Evolutionary conservation across 1,140 invertebrate genomes (phyloP), one percentile per base, ranked within the genome.

Genomic region (Bacillus rossius): DNA sequence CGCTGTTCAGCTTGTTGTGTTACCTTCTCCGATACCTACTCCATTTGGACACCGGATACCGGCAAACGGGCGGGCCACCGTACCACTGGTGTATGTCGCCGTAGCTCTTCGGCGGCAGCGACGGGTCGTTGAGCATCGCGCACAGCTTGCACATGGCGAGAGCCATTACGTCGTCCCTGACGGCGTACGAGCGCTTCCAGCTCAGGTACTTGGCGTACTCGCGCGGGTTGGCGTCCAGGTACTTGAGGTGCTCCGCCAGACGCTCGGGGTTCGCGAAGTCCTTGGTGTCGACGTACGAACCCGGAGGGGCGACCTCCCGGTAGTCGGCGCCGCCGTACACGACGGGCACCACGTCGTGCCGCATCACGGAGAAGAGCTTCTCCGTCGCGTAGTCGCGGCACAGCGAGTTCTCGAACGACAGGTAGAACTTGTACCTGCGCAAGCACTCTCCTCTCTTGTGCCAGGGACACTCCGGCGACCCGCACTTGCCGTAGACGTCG

Each of bases 401-500:
- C 14, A 79, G 47, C 5, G 80, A 78, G 67, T 88, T 88, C 67
- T 88, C 85, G 56, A 88, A 86, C 0, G 84, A 77, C 23, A 88
- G 68, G 67, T 87, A 87, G 63, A 87, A 87, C 63, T 79, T 81
- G 68, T 87, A 87, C 61, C 71, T 67, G n/a, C 69, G 57, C 42
- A 75, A 74, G 54, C 79, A 81, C 19, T 73, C 64, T 0, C 8
- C 8, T 7, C 17, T 5, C 13, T 67, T 65, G 3, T 70, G 52
- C 2, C 45, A 55, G 0, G 68, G 45, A 66, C 79, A 81, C 4
- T 64, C 62, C 1, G 70, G 59, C 0, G 58, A 54, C 5, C 79
- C 79, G 72, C 88, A 92, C 0, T 54, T 59, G n/a, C 89, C 89
- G 62, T 81, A 89, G n/a, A 87, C 75, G 67, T 89, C 85, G 5